phyloP scores from a whole-genome alignment of 2,888 invertebrate species.

The Watsonalla cultraria region DNA sequence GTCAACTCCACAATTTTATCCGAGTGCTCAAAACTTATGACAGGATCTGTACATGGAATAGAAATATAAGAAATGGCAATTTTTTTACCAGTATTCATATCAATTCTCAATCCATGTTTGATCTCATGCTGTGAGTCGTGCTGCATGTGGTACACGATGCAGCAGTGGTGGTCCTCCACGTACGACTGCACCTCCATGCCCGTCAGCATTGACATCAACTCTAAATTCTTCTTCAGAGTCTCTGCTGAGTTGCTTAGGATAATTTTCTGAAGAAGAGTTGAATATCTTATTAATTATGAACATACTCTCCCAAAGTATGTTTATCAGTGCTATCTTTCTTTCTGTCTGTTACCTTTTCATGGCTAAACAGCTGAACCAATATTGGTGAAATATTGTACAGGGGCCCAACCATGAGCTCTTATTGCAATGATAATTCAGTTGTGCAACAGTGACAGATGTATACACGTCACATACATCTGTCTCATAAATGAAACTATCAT shows the following conservation, averaged over 20 bases:
- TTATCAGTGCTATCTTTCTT: no score
- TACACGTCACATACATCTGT: no score
- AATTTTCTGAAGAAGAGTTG: conserved; percentile 41
- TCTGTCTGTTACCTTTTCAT: not conserved
- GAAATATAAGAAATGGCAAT: no score
- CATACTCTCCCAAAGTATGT: no score
- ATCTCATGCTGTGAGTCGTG: conserved; percentile 35
- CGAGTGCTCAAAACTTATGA: no score
- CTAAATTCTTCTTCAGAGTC: conserved; percentile 35
- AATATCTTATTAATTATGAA: not conserved
- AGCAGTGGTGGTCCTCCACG: conserved; percentile 48
- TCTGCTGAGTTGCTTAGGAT: conserved; percentile 42
- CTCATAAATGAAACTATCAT: no score
- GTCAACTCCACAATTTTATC: not conserved
- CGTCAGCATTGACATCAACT: conserved; percentile 49
- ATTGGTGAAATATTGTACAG: no score
- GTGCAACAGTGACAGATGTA: no score
- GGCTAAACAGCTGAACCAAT: no score
- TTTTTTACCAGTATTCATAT: conserved; percentile 45
- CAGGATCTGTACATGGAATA: no score
- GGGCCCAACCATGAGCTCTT: no score
- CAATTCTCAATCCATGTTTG: conserved; percentile 58
- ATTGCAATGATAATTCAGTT: no score
- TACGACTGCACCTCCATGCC: conserved; percentile 63
- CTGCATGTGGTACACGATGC: conserved; percentile 60